Evolutionary conservation across 2,113 vertebrate species (phyloP).

Genomic region (Murina feae): DNA sequence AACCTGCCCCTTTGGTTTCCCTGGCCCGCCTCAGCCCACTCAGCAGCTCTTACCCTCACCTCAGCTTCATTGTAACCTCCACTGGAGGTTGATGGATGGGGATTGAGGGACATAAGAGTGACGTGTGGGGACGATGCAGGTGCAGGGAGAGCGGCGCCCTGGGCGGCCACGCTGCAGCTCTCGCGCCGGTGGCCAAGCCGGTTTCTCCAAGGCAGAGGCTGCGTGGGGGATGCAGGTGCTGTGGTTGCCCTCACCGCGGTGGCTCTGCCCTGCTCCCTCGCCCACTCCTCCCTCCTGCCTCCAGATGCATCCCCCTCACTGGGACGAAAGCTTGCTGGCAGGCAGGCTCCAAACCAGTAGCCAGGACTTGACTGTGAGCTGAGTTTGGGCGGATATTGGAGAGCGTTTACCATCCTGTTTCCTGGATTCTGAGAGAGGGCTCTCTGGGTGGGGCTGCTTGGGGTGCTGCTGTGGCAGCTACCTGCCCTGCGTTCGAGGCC

Average conservation of each 20-base stretch:
- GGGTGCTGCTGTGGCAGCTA: rapidly evolving
- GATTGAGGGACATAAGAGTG: not conserved
- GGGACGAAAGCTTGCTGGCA: too few relatives aligned
- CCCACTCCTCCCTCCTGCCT: not conserved
- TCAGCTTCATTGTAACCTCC: not conserved
- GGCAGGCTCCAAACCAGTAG: not conserved
- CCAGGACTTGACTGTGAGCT: rapidly evolving
- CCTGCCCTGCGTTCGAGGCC: rapidly evolving
- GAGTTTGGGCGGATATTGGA: rapidly evolving
- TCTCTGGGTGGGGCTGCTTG: not conserved
- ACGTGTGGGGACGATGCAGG: rapidly evolving
- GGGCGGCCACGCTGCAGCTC: not conserved
- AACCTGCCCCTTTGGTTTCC: too few relatives aligned
- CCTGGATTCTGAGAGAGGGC: not conserved
- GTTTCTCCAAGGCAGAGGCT: not conserved
- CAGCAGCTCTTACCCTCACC: not conserved
- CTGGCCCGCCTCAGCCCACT: rapidly evolving
- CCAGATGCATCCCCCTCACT: not conserved
- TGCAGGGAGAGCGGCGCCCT: not conserved
- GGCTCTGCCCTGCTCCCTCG: not conserved
- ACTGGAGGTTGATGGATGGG: too few relatives aligned
- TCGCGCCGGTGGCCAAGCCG: rapidly evolving
- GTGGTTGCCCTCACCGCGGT: rapidly evolving
- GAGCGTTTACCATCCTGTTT: not conserved
- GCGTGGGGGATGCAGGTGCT: rapidly evolving